A percentile compares a stretch with the other conserved stretches of the same genome.
Conservation (phyloP, 2,797 vertebrate species). For the Etheostoma nigrum region DNA sequence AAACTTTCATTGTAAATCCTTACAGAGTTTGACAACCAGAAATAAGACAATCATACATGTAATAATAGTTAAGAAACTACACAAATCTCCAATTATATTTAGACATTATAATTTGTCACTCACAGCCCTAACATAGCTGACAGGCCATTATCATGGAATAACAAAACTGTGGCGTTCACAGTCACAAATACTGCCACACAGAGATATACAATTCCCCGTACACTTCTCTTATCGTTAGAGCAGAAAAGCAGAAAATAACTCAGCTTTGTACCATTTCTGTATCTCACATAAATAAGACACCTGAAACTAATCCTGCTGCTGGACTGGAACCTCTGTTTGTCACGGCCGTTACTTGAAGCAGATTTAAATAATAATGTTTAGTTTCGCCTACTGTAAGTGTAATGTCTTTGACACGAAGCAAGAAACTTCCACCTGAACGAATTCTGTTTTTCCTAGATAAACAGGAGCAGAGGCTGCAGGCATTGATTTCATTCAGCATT, state of each 20-base stretch:
- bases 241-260: slow-evolving; percentile 38
- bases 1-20: slow-evolving; percentile 5
- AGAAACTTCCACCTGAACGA: slow-evolving; percentile 36
- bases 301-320: slow-evolving; percentile 62
- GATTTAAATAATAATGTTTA: slow-evolving; percentile 66
- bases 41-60: slow-evolving; percentile 18
- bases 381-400: slow-evolving; percentile 24
- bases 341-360: slow-evolving; percentile 40
- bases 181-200: slow-evolving; percentile 25
- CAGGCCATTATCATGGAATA: slow-evolving; percentile 40
- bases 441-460: slow-evolving; percentile 61
- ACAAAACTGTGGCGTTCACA: not conserved
- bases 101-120: slow-evolving; percentile 25
- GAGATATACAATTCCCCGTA: slow-evolving; percentile 43
- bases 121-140: slow-evolving; percentile 20
- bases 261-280: slow-evolving; percentile 30
- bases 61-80: not conserved
- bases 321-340: slow-evolving; percentile 67
- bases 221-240: slow-evolving; percentile 48
- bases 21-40: not conserved
- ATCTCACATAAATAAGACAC: slow-evolving; percentile 53
- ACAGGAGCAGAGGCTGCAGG: slow-evolving; percentile 30
- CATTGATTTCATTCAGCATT: slow-evolving; percentile 63
- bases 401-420: slow-evolving; percentile 53
- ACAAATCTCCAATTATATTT: slow-evolving; percentile 19